These are phyloP conservation scores for Pogoniulus pusillus DNA, from an alignment of 2,797 vertebrate species.

Conservation along the genomic window DNA sequence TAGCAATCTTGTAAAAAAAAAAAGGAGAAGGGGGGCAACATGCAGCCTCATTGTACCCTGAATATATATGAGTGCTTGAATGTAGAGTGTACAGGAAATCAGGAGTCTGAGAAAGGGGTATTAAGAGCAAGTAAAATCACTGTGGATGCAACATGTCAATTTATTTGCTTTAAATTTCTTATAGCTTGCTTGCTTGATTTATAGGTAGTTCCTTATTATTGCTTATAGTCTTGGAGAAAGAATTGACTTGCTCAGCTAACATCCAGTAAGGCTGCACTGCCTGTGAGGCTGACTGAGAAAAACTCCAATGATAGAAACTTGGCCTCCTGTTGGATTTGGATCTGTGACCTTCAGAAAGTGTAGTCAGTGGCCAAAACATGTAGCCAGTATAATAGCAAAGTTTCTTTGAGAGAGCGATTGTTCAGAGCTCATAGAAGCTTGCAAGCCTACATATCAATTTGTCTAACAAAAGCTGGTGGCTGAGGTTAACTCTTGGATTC, in stretches of 20 bases:
- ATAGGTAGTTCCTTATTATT: constrained; percentile 8
- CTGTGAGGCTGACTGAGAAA: background rate
- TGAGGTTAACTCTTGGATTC: background rate
- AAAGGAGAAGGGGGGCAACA: background rate
- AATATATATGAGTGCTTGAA: background rate
- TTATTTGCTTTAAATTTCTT: constrained; percentile 34
- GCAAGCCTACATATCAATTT: background rate
- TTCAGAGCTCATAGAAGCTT: background rate
- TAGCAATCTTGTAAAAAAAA: background rate
- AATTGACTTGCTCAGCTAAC: background rate
- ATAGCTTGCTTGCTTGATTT: constrained; percentile 30
- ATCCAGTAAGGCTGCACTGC: background rate
- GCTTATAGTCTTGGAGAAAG: background rate
- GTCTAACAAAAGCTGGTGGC: background rate
- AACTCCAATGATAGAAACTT: background rate
- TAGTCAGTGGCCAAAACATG: background rate
- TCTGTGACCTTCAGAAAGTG: background rate
- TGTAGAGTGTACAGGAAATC: background rate
- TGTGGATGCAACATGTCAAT: background rate
- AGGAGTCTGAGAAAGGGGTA: background rate
- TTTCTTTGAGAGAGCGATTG: background rate
- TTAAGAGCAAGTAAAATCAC: background rate
- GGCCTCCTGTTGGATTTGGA: background rate
- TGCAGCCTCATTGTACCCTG: background rate
- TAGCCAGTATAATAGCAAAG: background rate